Evolutionary conservation across 2,113 vertebrate genomes (phyloP).

Genomic region (Microtus pennsylvanicus): DNA sequence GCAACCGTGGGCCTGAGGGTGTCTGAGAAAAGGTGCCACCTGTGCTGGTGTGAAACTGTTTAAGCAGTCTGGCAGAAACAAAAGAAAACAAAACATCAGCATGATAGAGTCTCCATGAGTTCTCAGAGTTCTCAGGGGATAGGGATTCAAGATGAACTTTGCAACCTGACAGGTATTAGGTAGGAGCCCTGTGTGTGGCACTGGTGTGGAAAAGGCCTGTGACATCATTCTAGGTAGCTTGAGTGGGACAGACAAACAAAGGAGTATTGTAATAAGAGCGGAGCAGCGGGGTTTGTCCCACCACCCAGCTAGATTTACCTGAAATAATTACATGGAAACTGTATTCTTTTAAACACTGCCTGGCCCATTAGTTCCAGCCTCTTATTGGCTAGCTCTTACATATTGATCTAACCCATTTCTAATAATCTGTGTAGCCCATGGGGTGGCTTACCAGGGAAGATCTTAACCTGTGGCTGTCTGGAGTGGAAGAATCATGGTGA

Average conservation of each 20-base stretch:
- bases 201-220: background rate
- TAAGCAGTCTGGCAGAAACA: background rate
- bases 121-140: slow-evolving; percentile 3
- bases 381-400: too few species aligned
- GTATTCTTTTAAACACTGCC: too few species aligned
- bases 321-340: too few species aligned
- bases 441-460: too few species aligned
- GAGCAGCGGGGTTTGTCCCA: too few species aligned
- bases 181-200: background rate
- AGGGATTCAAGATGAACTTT: background rate
- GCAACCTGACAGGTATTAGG: slow-evolving; percentile 4
- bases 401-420: too few species aligned
- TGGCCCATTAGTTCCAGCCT: too few species aligned
- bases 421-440: too few species aligned
- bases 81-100: background rate
- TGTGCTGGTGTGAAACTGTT: background rate
- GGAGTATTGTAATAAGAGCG: background rate
- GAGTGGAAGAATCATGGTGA: too few species aligned
- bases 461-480: too few species aligned
- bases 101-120: background rate
- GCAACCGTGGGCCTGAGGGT: background rate
- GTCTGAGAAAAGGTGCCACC: background rate
- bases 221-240: background rate
- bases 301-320: too few species aligned
- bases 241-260: background rate